A percentile compares a stretch with the other conserved stretches of the same genome.
phyloP scores from a whole-genome alignment of 2,888 invertebrate species.

The Drosophila rubida region DNA sequence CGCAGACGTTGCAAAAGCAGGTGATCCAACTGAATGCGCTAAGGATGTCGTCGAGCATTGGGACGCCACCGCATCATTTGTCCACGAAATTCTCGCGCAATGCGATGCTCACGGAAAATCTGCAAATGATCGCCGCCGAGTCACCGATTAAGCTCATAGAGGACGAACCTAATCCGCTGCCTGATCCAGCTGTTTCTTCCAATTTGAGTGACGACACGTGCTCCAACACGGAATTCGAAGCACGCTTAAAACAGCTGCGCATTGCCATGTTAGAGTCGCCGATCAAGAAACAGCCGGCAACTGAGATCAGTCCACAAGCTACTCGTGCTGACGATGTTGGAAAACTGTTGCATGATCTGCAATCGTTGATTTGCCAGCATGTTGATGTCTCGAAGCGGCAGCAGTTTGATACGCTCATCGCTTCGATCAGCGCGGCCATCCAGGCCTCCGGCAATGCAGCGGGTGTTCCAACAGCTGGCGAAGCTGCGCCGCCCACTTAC shows the following conservation, averaged over 20 bases:
- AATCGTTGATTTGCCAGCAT: constrained; percentile 34
- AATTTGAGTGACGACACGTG: constrained; percentile 37
- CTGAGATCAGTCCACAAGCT: not conserved
- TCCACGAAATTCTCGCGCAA: not conserved
- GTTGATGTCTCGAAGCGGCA: constrained; percentile 43
- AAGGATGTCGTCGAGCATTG: constrained; percentile 4
- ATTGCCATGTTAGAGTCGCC: constrained; percentile 49
- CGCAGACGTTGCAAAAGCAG: constrained; percentile 48
- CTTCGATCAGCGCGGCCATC: constrained; percentile 23
- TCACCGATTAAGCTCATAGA: constrained; percentile 62
- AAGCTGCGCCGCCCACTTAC: constrained; percentile 25
- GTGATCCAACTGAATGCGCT: constrained; percentile 57
- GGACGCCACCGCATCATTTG: constrained; percentile 31
- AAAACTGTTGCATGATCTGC: constrained; percentile 39
- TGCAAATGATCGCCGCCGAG: constrained; percentile 65
- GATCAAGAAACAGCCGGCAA: not conserved
- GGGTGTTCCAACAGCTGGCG: not conserved
- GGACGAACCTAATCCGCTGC: constrained; percentile 42
- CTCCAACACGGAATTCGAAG: constrained; percentile 56
- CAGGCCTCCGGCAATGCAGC: not conserved
- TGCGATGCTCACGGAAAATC: constrained; percentile 41
- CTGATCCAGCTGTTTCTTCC: not conserved
- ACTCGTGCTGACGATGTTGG: constrained; percentile 7
- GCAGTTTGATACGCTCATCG: constrained; percentile 44
- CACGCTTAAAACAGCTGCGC: constrained; percentile 55